Evolutionary conservation across 2,888 invertebrate species (phyloP).

Genomic region (Eupithecia vulgata): DNA sequence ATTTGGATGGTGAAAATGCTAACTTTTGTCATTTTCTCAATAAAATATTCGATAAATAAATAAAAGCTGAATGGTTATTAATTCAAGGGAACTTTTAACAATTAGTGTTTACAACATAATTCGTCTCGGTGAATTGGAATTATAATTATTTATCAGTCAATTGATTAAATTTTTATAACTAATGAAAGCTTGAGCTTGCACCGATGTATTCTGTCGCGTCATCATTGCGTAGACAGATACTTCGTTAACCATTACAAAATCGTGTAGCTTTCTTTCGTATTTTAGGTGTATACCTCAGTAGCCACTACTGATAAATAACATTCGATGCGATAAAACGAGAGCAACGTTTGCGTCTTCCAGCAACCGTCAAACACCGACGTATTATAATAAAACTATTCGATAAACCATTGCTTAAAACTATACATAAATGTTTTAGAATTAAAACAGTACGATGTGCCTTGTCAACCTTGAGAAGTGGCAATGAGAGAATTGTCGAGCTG

Average conservation of each 20-base stretch:
- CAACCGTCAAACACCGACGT: not conserved
- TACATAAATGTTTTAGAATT: constrained; percentile 40
- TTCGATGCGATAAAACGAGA: not conserved
- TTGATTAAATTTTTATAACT: constrained; percentile 33
- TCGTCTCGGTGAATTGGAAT: constrained; percentile 35
- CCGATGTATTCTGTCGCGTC: constrained; percentile 25
- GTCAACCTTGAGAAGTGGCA: constrained; percentile 59
- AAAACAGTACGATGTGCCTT: constrained; percentile 55
- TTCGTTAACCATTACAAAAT: constrained; percentile 17
- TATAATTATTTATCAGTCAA: constrained; percentile 35
- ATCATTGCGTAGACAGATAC: constrained; percentile 23
- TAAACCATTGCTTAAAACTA: not conserved
- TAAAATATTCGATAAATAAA: not conserved
- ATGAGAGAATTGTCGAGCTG: constrained; percentile 60
- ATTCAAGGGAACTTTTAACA: constrained; percentile 20
- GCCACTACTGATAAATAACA: not conserved
- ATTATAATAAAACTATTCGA: not conserved
- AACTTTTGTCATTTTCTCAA: not conserved
- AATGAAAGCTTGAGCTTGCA: constrained; percentile 19
- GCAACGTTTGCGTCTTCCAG: not conserved
- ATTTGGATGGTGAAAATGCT: not conserved
- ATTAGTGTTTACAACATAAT: constrained; percentile 24
- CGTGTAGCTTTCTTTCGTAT: constrained; percentile 10
- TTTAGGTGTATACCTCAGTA: not conserved
- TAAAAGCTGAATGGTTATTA: not conserved